Percentiles rank a stretch among this genome's conserved stretches.
Conservation (phyloP, 1,140 invertebrate genomes). For the Psilanteris sp. region DNA sequence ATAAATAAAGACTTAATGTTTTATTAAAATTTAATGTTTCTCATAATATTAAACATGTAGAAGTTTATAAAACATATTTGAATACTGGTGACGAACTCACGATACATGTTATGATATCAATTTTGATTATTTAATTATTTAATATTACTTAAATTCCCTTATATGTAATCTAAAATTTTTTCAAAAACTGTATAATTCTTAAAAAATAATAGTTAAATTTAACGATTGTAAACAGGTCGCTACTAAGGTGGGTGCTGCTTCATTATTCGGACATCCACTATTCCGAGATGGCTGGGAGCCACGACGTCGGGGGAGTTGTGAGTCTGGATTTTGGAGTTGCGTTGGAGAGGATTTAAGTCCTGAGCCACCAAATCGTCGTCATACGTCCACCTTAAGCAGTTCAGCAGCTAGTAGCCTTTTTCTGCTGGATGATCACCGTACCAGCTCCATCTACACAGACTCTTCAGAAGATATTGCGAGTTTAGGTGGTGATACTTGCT, state of each 20-base stretch:
- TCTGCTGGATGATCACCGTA: constrained; percentile 84
- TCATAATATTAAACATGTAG: too few relatives aligned
- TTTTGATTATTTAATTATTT: too few relatives aligned
- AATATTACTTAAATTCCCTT: too few relatives aligned
- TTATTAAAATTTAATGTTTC: too few relatives aligned
- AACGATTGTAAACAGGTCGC: constrained; percentile 75
- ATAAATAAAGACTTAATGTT: too few relatives aligned
- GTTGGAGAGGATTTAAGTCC: constrained; percentile 85
- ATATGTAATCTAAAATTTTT: too few relatives aligned
- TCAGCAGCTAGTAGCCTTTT: constrained; percentile 83
- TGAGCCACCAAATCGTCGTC: constrained; percentile 76
- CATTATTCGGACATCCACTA: constrained; percentile 80
- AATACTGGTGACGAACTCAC: too few relatives aligned
- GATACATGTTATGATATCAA: too few relatives aligned
- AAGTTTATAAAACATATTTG: too few relatives aligned
- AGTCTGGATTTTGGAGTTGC: constrained; percentile 93
- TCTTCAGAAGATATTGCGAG: constrained; percentile 92
- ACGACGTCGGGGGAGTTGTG: constrained; percentile 89
- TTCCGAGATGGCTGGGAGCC: constrained; percentile 80
- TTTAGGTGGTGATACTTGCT: constrained; percentile 86
- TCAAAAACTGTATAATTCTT: too few relatives aligned
- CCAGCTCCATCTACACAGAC: constrained; percentile 91
- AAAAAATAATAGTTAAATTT: too few relatives aligned
- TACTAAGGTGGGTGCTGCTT: constrained; percentile 76
- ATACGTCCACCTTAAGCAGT: constrained; percentile 80